A percentile compares a stretch with the other conserved stretches of the same genome.
Conservation (phyloP, 2,888 invertebrate genomes). For the Melanostoma scalare region DNA sequence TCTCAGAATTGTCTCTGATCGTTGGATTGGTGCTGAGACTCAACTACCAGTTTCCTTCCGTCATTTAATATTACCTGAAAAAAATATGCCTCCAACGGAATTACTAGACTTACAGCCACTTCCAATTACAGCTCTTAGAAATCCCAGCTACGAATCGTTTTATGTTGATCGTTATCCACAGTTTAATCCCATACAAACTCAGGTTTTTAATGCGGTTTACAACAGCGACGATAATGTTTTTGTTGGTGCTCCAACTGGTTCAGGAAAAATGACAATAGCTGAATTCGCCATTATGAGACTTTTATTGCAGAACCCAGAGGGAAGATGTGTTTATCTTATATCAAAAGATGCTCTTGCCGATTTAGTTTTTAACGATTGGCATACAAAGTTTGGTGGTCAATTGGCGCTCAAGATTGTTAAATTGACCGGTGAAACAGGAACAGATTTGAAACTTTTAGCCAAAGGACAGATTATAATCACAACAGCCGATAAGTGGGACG, state of each 20-base stretch:
- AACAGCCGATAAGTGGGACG: constrained; percentile 99
- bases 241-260: constrained; percentile 95
- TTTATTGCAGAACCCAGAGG: constrained; percentile 88
- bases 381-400: constrained; percentile 90
- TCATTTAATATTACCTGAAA: constrained; percentile 98
- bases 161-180: constrained; percentile 94
- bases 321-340: constrained; percentile 95
- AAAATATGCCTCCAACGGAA: constrained; percentile 98
- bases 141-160: constrained; percentile 91
- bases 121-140: constrained; percentile 95
- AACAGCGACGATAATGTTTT: constrained; percentile 99
- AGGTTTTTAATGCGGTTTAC: constrained; percentile 99
- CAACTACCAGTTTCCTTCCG: constrained; percentile 98
- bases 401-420: constrained; percentile 93
- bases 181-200: constrained; percentile 99
- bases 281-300: constrained; percentile 97
- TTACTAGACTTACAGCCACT: constrained; percentile 97
- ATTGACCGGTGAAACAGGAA: constrained; percentile 98
- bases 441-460: constrained; percentile 95
- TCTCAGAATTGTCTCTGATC: constrained; percentile 93
- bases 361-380: constrained; percentile 95
- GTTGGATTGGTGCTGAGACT: constrained; percentile 97
- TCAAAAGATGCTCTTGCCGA: constrained; percentile 96
- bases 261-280: constrained; percentile 96
- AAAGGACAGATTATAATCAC: constrained; percentile 98